A percentile compares a stretch with the other conserved stretches of the same genome.
These are phyloP conservation scores for Hydropsyche tenuis DNA, from an alignment of 1,140 invertebrate genomes.

Conservation along the genomic window DNA sequence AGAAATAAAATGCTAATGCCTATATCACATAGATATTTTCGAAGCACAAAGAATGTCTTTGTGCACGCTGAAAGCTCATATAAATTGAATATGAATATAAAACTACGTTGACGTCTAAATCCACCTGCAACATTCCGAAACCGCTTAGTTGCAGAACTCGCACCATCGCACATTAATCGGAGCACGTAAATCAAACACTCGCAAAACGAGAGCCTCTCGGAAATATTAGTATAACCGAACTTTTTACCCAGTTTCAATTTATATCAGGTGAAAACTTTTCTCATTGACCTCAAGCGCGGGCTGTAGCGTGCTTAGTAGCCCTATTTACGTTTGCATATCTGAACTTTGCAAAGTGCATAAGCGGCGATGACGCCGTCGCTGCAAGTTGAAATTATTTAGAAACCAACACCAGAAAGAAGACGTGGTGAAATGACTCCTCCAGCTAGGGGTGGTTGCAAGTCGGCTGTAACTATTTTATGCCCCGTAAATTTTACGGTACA, in stretches of 20 bases:
- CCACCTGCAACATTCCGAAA: too few species aligned
- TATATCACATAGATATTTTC: not conserved
- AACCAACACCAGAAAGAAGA: conserved; percentile 12
- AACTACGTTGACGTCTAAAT: too few species aligned
- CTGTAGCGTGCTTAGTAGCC: too few species aligned
- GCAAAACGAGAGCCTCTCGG: too few species aligned
- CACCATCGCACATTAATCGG: too few species aligned
- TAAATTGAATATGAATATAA: too few species aligned
- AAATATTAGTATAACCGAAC: too few species aligned
- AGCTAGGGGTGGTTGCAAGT: not conserved
- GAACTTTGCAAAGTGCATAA: not conserved
- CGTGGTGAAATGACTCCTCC: not conserved
- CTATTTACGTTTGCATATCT: too few species aligned
- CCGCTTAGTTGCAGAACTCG: too few species aligned
- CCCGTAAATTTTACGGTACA: conserved; percentile 41
- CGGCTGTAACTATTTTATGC: conserved; percentile 37
- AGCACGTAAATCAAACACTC: too few species aligned
- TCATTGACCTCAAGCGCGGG: not conserved
- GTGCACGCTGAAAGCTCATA: too few species aligned
- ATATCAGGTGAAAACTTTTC: not conserved
- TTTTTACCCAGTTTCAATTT: not conserved
- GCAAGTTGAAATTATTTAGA: conserved; percentile 4
- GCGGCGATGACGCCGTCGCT: not conserved
- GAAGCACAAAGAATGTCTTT: too few species aligned
- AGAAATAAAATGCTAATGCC: conserved; percentile 6